Evolutionary conservation across 2,888 invertebrate genomes (phyloP).

Genomic region (Drosophila differens): DNA sequence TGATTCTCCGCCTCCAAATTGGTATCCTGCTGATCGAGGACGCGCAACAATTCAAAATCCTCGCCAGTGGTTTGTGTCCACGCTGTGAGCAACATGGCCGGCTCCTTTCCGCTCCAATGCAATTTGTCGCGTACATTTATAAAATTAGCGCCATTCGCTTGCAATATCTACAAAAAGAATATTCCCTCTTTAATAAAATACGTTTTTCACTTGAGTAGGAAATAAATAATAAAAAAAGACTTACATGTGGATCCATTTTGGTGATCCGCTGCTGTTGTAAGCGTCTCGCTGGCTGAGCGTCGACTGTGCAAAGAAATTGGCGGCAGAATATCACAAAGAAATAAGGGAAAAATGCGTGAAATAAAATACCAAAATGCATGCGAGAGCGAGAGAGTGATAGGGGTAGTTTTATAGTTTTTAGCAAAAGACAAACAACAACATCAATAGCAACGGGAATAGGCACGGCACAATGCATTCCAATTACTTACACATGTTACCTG

Average conservation of each 20-base stretch:
- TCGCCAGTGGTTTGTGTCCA: conserved; percentile 79
- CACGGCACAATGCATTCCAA: conserved; percentile 62
- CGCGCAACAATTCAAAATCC: conserved; percentile 63
- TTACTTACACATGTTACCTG: conserved; percentile 66
- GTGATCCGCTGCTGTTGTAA: conserved; percentile 23
- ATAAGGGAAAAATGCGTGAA: conserved; percentile 37
- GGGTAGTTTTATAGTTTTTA: conserved; percentile 58
- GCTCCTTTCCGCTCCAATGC: conserved; percentile 4
- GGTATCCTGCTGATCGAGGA: conserved; percentile 24
- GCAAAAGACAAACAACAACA: conserved; percentile 4
- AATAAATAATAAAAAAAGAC: not conserved
- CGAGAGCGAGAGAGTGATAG: conserved; percentile 10
- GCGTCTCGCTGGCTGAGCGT: conserved; percentile 43
- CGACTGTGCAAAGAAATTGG: conserved; percentile 64
- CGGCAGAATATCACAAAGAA: conserved; percentile 60
- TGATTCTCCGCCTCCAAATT: conserved; percentile 54
- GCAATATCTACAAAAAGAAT: conserved; percentile 30
- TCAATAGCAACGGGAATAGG: conserved; percentile 16
- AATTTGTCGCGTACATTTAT: conserved; percentile 12
- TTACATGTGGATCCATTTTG: conserved; percentile 59
- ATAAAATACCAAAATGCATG: conserved; percentile 35
- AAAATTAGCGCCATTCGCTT: conserved; percentile 42
- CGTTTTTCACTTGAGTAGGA: not conserved
- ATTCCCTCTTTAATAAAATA: not conserved
- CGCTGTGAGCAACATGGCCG: conserved; percentile 65